Percentiles rank a stretch among this genome's conserved stretches.
Evolutionary conservation across 1,140 invertebrate genomes (phyloP).

Genomic region (Chymomyza costata): DNA sequence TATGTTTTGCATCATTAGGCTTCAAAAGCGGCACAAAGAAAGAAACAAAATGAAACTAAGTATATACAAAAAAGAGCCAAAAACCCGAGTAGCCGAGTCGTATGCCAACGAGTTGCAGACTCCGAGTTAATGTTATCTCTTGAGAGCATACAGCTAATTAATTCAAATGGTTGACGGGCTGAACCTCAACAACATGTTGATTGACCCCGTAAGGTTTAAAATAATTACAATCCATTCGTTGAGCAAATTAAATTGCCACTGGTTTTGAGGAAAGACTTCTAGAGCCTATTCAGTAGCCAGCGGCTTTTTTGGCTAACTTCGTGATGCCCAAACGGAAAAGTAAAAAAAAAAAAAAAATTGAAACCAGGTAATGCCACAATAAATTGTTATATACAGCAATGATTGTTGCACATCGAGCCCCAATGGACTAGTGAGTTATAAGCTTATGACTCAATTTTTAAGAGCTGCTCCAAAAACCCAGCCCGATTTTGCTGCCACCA

Average conservation of each 20-base stretch:
- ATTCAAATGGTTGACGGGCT: slow-evolving; percentile 37
- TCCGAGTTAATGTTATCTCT: slow-evolving; percentile 11
- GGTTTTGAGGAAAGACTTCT: slow-evolving; percentile 35
- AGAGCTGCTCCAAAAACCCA: no score
- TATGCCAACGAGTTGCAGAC: slow-evolving; percentile 5
- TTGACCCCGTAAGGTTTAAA: slow-evolving; percentile 15
- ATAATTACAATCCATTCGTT: slow-evolving; percentile 37
- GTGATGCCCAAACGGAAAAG: slow-evolving; percentile 42
- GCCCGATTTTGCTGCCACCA: slow-evolving; percentile 19
- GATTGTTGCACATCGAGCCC: slow-evolving; percentile 34
- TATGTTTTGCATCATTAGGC: slow-evolving; percentile 33
- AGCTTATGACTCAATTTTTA: slow-evolving; percentile 64
- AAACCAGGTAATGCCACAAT: no score
- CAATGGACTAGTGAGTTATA: slow-evolving; percentile 22
- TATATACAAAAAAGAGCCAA: slow-evolving; percentile 15
- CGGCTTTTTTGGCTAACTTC: slow-evolving; percentile 30
- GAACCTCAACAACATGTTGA: not conserved
- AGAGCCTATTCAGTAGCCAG: slow-evolving; percentile 7
- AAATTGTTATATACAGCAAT: no score
- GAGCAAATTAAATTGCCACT: slow-evolving; percentile 58
- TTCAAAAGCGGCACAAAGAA: slow-evolving; percentile 5
- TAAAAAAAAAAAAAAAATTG: slow-evolving; percentile 22
- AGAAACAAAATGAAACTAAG: slow-evolving; percentile 1
- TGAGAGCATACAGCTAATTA: slow-evolving; percentile 42
- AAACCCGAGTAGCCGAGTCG: slow-evolving; percentile 21